Evolutionary conservation across 2,888 invertebrate genomes (phyloP).

Genomic region (Amphipoea oculea): DNA sequence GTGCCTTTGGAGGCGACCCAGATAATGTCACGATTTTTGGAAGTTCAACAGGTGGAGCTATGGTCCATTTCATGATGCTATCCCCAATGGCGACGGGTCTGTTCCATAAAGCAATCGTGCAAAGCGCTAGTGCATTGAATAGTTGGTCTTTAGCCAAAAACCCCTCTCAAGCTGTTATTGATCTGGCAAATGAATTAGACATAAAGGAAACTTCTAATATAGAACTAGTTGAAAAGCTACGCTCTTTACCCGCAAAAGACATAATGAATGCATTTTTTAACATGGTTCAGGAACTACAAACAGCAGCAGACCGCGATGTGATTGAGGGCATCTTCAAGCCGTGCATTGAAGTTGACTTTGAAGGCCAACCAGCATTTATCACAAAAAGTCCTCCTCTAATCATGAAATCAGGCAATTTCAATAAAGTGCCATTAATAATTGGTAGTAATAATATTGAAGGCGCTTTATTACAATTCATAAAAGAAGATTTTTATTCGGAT

Average conservation of each 20-base stretch:
- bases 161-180: slow-evolving; percentile 76
- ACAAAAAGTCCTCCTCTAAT: slow-evolving; percentile 82
- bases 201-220: slow-evolving; percentile 74
- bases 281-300: slow-evolving; percentile 55
- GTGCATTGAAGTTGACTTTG: slow-evolving; percentile 85
- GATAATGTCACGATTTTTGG: slow-evolving; percentile 88
- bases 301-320: slow-evolving; percentile 66
- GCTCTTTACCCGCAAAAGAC: slow-evolving; percentile 70
- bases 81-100: slow-evolving; percentile 87
- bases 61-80: slow-evolving; percentile 86
- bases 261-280: slow-evolving; percentile 75
- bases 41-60: slow-evolving; percentile 85
- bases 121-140: slow-evolving; percentile 86
- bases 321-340: slow-evolving; percentile 83
- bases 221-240: slow-evolving; percentile 82
- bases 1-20: slow-evolving; percentile 85
- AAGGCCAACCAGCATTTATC: slow-evolving; percentile 84
- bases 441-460: slow-evolving; percentile 85
- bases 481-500: slow-evolving; percentile 77
- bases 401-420: slow-evolving; percentile 83
- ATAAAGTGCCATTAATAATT: slow-evolving; percentile 86
- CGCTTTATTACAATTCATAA: slow-evolving; percentile 75
- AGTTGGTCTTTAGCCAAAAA: slow-evolving; percentile 83
- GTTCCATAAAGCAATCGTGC: slow-evolving; percentile 87
- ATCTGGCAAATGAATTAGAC: slow-evolving; percentile 78